Conservation (phyloP, 2,113 vertebrate species). For the Speoplatyrhinus poulsoni region DNA sequence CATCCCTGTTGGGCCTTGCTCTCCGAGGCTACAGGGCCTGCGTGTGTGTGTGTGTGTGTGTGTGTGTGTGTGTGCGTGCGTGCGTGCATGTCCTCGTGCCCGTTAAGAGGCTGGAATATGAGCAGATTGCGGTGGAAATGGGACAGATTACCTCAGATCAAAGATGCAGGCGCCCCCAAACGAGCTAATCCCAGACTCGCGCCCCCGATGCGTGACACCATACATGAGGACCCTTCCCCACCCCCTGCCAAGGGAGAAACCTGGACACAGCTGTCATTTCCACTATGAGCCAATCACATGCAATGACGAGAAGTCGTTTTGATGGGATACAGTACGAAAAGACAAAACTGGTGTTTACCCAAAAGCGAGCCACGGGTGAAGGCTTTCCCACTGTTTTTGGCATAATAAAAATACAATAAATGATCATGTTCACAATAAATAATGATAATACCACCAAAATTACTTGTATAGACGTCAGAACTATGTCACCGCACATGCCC, state of each 20-base stretch:
- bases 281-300: constrained; percentile 39
- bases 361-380: constrained; percentile 33
- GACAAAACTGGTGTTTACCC: constrained; percentile 35
- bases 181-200: constrained; percentile 65
- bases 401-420: constrained; percentile 1
- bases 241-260: background rate
- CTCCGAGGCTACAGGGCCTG: constrained; percentile 75
- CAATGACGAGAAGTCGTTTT: constrained; percentile 46
- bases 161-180: constrained; percentile 62
- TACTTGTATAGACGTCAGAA: background rate
- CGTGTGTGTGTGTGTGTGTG: constrained; percentile 41
- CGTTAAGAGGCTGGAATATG: constrained; percentile 54
- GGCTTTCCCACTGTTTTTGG: background rate
- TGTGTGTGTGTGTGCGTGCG: background rate
- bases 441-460: background rate
- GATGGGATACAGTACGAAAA: constrained; percentile 24
- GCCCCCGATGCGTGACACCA: constrained; percentile 51
- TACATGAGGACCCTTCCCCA: constrained; percentile 37
- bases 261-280: constrained; percentile 67
- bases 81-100: background rate
- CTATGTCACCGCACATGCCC: constrained; percentile 3
- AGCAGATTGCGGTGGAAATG: constrained; percentile 68
- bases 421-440: background rate
- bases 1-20: constrained; percentile 84
- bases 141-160: constrained; percentile 62